These are phyloP conservation scores for Polydrusus pterygomalis DNA, from an alignment of 2,888 invertebrate genomes.

Conservation along the genomic window DNA sequence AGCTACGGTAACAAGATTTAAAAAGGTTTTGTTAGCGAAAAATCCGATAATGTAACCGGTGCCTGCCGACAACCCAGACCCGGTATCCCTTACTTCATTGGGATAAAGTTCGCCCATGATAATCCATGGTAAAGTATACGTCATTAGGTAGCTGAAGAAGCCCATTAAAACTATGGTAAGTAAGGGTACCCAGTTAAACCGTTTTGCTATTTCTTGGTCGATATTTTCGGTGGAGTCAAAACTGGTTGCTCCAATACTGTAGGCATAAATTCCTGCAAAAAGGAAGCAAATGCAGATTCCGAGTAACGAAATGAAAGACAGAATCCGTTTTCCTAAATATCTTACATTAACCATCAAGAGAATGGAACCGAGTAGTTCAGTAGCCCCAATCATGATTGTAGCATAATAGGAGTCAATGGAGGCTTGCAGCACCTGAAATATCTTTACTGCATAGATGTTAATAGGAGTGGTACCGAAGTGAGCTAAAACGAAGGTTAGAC, in stretches of 20 bases:
- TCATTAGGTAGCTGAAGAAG: conserved; percentile 81
- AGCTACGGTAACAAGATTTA: conserved; percentile 77
- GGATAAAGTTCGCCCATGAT: conserved; percentile 85
- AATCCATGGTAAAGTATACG: conserved; percentile 86
- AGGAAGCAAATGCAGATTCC: conserved; percentile 81
- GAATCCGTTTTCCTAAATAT: conserved; percentile 82
- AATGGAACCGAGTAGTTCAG: conserved; percentile 81
- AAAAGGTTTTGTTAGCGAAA: conserved; percentile 83
- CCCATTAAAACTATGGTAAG: conserved; percentile 80
- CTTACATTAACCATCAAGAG: conserved; percentile 81
- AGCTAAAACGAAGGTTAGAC: conserved; percentile 81
- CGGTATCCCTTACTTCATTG: conserved; percentile 80
- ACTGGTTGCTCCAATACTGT: conserved; percentile 61
- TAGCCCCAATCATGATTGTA: conserved; percentile 81
- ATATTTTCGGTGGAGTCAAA: conserved; percentile 67
- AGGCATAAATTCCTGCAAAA: conserved; percentile 76
- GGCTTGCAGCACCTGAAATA: conserved; percentile 82
- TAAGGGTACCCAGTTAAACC: conserved; percentile 79
- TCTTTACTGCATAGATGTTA: conserved; percentile 83
- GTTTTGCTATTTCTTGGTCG: conserved; percentile 21
- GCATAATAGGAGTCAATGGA: conserved; percentile 86
- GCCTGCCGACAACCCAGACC: conserved; percentile 83
- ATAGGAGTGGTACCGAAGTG: conserved; percentile 86
- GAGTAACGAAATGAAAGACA: conserved; percentile 80
- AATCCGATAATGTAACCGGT: conserved; percentile 86